Evolutionary conservation across 2,797 vertebrate species (phyloP), one percentile per base, ranked within the genome.

Genomic region (Podarcis siculus): DNA sequence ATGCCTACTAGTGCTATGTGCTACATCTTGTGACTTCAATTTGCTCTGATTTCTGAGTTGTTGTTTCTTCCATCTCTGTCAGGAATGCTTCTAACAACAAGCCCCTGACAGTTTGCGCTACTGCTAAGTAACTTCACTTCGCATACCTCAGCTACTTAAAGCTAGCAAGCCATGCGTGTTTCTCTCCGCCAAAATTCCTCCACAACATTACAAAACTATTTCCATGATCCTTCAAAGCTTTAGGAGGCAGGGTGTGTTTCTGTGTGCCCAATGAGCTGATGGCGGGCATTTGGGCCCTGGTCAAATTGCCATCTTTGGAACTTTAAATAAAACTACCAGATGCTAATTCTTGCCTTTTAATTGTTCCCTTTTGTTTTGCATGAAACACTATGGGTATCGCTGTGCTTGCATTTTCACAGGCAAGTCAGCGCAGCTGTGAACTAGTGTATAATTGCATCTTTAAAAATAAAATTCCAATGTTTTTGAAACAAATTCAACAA

Each of bases 141-240:
- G 7, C 25, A 10, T 66, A 25, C 21, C 64, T 75, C 8, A 30
- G 8, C 35, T 27, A 2, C 37, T 66, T 23, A 49, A 85, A 73
- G 73, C 39, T 45, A 45, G 69, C 42, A 37, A 71, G 45, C 42
- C 69, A 25, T 66, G 55, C 64, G 30, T 23, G 39, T 73, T 79
- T 72, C 13, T 64, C 39, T 73, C n/a, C 10, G 23, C n/a, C 25
- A 49, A 80, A 73, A 75, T 75, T 17, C 27, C 61, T 55, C 75
- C n/a, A 15, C 72, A 30, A 58, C 72, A 45, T 80, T 87, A 78
- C 39, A 32, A 83, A 90, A 79, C 32, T 21, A 80, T 72, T 80
- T 67, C 37, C 71, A 23, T 86, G 32, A 85, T 1, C 42, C 9
- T 27, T 73, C 79, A 73, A 75, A 75, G 67, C 35, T 73, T 49